Conservation (phyloP, 2,888 invertebrate genomes). For the Acanthoscelides obtectus region DNA sequence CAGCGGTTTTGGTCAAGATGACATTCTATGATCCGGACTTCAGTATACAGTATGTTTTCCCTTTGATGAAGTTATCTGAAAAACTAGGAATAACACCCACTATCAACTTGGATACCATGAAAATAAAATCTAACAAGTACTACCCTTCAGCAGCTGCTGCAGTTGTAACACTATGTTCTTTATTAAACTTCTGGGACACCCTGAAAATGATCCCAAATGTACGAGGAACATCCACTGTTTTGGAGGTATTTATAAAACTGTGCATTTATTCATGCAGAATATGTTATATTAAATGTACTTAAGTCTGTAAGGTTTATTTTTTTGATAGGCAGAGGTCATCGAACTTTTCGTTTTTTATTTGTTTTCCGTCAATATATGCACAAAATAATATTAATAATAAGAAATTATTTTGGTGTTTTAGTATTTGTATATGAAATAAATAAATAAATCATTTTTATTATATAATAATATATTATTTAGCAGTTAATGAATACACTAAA, state of each 20-base stretch:
- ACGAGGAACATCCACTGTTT: neutral
- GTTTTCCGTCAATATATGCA: too few relatives aligned
- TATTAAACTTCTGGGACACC: neutral
- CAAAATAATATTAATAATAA: too few relatives aligned
- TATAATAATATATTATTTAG: too few relatives aligned
- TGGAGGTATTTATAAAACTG: slow-evolving; percentile 7
- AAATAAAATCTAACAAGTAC: slow-evolving; percentile 9
- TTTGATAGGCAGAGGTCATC: too few relatives aligned
- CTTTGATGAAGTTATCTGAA: slow-evolving; percentile 15
- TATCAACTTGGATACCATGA: slow-evolving; percentile 9
- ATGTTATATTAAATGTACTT: too few relatives aligned
- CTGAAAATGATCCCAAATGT: neutral
- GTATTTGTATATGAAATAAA: too few relatives aligned
- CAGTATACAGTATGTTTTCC: slow-evolving; percentile 12
- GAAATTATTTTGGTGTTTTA: too few relatives aligned
- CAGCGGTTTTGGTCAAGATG: slow-evolving; percentile 3
- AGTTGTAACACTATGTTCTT: slow-evolving; percentile 2
- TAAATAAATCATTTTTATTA: too few relatives aligned
- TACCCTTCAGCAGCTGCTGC: slow-evolving; percentile 8
- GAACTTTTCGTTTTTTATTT: too few relatives aligned
- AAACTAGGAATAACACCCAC: slow-evolving; percentile 14
- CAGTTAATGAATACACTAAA: too few relatives aligned
- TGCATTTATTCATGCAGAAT: too few relatives aligned
- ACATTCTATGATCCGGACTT: slow-evolving; percentile 8
- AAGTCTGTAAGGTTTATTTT: too few relatives aligned